Evolutionary conservation across 1,140 invertebrate species (phyloP), one percentile per base, ranked within the genome.

Genomic region (Holotrichia oblita): DNA sequence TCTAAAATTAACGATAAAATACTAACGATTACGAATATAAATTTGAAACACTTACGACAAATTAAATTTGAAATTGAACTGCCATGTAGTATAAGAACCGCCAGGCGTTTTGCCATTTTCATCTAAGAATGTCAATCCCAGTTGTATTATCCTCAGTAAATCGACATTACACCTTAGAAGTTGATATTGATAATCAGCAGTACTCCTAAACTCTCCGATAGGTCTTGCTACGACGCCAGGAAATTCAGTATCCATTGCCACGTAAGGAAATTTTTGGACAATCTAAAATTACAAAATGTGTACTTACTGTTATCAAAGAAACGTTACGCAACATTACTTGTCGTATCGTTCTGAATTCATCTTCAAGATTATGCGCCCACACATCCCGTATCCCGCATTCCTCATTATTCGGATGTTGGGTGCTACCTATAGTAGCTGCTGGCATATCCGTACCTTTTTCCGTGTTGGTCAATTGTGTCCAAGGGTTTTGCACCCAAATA

Each of bases 201-300:
- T 96, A 80, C 95, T 98, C 84, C 95, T 90, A 87, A 99, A 99
- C 89, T 98, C 97, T 73, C 98, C 98, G 85, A 99, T 97, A 24
- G 98, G 98, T 79, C 97, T 90, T 9, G 97, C 98, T 22, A 99
- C 98, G 42, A 99, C 97, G 69, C 98, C 98, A 4, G 98, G 98
- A 89, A 99, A 99, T 88, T 99, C 98, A 78, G 98, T 99, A 84
- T 99, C 98, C 98, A 99, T 99, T 14, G 98, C 98, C 76, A 99
- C 95, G 91, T 95, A 99, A 84, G 95, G 94, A 88, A 98, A 99
- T 84, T 97, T 97, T 86, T 97, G 94, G 2, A 99, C 95, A 79
- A 99, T 90, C 90, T 91, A 78, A 8, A 83, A 82, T 75, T 48
- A 73, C 17, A 24, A 34, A 40, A 14, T 73, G 17, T 10, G 12